Base-by-base conservation (phyloP, 2,888 invertebrate species). In the Meloe dianella region DNA sequence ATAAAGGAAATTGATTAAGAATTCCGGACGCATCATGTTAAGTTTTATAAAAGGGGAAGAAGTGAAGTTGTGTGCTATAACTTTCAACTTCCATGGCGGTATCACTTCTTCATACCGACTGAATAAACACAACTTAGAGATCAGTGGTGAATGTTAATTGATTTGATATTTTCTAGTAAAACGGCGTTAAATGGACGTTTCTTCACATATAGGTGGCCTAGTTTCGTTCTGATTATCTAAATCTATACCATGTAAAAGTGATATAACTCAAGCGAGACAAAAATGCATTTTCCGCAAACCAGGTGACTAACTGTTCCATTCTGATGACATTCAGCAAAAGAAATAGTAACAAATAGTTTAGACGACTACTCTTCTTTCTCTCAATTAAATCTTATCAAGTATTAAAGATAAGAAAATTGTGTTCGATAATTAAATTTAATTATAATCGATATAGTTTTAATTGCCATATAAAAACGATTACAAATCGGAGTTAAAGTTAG, bases 81-180 rank as follows among this genome's bases (percentile, higher is more conserved):
- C 54, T 54, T 54, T 54, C 54, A 54, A 54, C 27, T 54, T 54
- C 27, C 14, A 54, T 27, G 5, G 54, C 54, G 54, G 54, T 54
- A 14, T 27, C 27, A 27, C n/a, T 51, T 51, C 20, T 35, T 35
- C 10, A 47, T 47, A 47, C 20, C 35, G 35, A 35, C 4, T 35
- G 38, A 5, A 47, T 47, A 38, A 5, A 14, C 12, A n/a, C 38
- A 10, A 32, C 38, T 38, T n/a, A n/a, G n/a, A n/a, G n/a, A n/a
- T 14, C 10, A 9, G 47, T 47, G 47, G 38, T n/a, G 38, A 7
- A 47, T 10, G 22, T 22, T 51, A 12, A 51, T 51, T 22, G 51
- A 24, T 51, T 51, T 51, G 24, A 47, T 20, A 47, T 20, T 47
- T 47, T 47, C 20, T 47, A 9, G 20, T 47, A 47, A 47, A 47